Evolutionary conservation across 2,797 vertebrate species (phyloP).

Genomic region (Distichodus sexfasciatus): DNA sequence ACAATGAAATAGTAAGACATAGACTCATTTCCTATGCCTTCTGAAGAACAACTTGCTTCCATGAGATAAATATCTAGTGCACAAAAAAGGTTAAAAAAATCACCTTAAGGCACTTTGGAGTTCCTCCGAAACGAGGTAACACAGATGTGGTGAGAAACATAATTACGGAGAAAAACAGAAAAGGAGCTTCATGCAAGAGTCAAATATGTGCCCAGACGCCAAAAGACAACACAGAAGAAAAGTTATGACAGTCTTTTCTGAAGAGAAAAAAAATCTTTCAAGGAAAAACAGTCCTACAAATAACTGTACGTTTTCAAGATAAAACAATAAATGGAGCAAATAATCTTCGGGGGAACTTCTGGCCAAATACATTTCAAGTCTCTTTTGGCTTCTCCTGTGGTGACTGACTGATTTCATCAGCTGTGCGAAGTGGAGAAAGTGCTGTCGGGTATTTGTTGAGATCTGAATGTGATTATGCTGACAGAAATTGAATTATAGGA

Average conservation of each 20-base stretch:
- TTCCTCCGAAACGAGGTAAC: too few relatives aligned
- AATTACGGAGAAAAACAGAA: not conserved
- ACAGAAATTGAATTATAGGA: not conserved
- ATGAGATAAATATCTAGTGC: too few relatives aligned
- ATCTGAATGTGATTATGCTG: not conserved
- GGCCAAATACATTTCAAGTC: not conserved
- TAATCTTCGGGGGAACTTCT: not conserved
- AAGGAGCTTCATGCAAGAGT: not conserved
- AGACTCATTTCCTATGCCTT: too few relatives aligned
- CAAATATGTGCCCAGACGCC: not conserved
- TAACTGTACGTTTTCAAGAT: not conserved
- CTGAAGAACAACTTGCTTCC: too few relatives aligned
- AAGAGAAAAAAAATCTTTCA: not conserved
- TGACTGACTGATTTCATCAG: not conserved
- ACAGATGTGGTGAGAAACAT: not conserved
- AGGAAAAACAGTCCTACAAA: not conserved
- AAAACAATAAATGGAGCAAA: not conserved
- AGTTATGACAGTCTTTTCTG: not conserved
- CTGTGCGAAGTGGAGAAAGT: not conserved
- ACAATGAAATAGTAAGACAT: too few relatives aligned
- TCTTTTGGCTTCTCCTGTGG: not conserved
- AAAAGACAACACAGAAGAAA: not conserved
- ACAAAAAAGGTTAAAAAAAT: too few relatives aligned
- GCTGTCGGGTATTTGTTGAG: not conserved
- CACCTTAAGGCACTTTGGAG: too few relatives aligned